phyloP scores from a whole-genome alignment of 2,888 invertebrate genomes.

The Entomobrya multifasciata region DNA sequence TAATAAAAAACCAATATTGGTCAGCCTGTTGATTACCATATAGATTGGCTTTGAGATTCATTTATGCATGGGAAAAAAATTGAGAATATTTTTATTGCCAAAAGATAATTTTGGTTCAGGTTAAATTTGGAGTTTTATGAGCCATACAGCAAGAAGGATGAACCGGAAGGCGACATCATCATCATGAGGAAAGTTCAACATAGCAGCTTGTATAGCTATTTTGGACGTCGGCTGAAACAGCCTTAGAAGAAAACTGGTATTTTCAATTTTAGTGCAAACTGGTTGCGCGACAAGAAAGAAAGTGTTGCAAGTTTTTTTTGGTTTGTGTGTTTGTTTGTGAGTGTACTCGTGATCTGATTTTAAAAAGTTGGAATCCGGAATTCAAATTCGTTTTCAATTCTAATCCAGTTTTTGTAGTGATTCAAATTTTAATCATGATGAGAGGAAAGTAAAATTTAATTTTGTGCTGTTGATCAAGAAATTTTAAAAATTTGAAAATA shows the following conservation, averaged over 20 bases:
- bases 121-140: slow-evolving; percentile 35
- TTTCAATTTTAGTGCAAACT: background rate
- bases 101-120: slow-evolving; percentile 37
- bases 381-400: background rate
- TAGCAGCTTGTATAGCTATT: slow-evolving; percentile 28
- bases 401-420: background rate
- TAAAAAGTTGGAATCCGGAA: too few relatives aligned
- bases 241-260: slow-evolving; percentile 48
- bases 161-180: background rate
- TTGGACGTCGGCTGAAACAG: slow-evolving; percentile 49
- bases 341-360: background rate
- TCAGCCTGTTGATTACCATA: background rate
- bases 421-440: background rate
- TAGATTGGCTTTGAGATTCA: slow-evolving; percentile 1
- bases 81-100: too few relatives aligned
- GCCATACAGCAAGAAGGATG: background rate
- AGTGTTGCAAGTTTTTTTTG: too few relatives aligned
- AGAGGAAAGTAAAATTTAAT: background rate
- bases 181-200: slow-evolving; percentile 21
- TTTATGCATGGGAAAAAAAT: slow-evolving; percentile 7
- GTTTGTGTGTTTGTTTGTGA: too few relatives aligned
- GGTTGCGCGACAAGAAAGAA: slow-evolving; percentile 2
- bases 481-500: background rate
- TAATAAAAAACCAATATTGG: slow-evolving; percentile 1
- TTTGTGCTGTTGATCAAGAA: background rate